These are phyloP conservation scores for Oreortyx pictus DNA, from an alignment of 2,797 vertebrate species.

Conservation along the genomic window DNA sequence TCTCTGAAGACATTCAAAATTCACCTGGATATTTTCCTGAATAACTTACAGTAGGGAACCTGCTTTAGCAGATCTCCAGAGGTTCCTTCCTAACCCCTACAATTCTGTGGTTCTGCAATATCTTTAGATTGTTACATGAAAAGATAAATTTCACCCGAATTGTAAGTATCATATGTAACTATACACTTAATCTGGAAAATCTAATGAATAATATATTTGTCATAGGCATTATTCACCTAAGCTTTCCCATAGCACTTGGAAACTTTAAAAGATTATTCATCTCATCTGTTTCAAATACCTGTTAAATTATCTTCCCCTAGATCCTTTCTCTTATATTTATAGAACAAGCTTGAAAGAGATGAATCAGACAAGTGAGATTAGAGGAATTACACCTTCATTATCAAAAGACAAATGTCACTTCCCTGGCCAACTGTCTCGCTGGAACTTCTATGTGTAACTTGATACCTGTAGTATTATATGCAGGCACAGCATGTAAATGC, in stretches of 20 bases:
- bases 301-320: background rate
- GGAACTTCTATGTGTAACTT: background rate
- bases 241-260: background rate
- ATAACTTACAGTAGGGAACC: no score
- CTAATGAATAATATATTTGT: conserved; percentile 14
- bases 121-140: background rate
- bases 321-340: background rate
- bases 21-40: no score
- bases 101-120: background rate
- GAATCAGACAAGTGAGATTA: background rate
- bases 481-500: background rate
- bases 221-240: background rate
- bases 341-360: background rate
- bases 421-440: background rate
- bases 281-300: background rate
- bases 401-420: background rate
- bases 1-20: no score
- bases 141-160: background rate
- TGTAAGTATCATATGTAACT: background rate
- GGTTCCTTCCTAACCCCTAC: no score
- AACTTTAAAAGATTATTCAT: background rate
- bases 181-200: conserved; percentile 4
- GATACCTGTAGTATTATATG: background rate
- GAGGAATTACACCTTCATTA: background rate
- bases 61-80: no score